Base-by-base conservation (phyloP, 23 tunicate genomes). In the Clavelina lepadiformis region DNA sequence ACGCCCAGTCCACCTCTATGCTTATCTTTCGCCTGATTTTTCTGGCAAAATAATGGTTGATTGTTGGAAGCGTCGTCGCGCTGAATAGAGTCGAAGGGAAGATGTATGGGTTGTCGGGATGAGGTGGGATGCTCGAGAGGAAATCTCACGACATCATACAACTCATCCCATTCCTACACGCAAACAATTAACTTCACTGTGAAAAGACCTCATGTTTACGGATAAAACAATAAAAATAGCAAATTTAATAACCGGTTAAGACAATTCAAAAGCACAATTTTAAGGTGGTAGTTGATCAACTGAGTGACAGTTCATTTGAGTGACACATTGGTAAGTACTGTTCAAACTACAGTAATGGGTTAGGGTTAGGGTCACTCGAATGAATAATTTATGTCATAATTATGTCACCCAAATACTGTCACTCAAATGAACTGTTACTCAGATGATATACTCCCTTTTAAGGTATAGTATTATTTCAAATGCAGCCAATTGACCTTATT, bases 81-180 rank as follows among this genome's bases (percentile, higher is more conserved):
- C 46, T 80, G 96, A 20, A 88, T 88, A 0, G 96, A 68, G 61
- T 88, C 96, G 41, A 71, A 88, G 6, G 96, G 96, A 21, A 88
- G 76, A 29, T 46, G 53, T 25, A 61, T 77, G n/a, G 61, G 63
- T 22, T 72, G 81, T 3, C 71, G 38, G 1, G 68, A 36, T 4
- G 73, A 27, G 28, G 38, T 34, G 1, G 64, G 53, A 23, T 28
- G 41, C 13, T 68, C 74, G 6, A 82, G 18, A 31, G 97, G 97
- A 70, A 89, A 89, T n/a, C 89, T 83, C 54, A 89, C 89, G 8
- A 89, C 67, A 53, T 89, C 97, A 49, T 81, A 89, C 33, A 81
- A 52, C 29, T 89, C 97, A 67, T 89, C 97, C 97, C 97, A 89
- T 30, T 65, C 81, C 97, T 89, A 28, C 2, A 47, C 52, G 49